These are phyloP conservation scores for Drosophila kuntzei DNA, from an alignment of 2,888 invertebrate species.

Conservation along the genomic window DNA sequence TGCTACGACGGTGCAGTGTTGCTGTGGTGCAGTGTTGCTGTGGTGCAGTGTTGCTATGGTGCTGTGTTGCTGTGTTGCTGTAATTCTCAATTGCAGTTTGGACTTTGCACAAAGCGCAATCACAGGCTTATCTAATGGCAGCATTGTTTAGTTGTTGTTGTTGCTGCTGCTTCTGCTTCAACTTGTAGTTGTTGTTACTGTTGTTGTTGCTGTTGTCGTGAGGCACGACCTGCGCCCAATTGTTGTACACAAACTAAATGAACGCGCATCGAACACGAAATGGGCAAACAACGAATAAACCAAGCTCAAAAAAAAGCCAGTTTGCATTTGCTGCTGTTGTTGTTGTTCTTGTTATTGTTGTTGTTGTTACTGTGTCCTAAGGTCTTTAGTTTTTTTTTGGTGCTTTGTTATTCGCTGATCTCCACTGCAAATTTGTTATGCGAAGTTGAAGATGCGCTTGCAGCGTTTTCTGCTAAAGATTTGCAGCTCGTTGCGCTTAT, in stretches of 20 bases:
- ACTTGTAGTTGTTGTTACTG: slow-evolving; percentile 3
- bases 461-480: slow-evolving; percentile 74
- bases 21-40: neutral
- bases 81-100: slow-evolving; percentile 23
- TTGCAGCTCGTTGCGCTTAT: slow-evolving; percentile 74
- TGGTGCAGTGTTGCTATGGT: slow-evolving; percentile 9
- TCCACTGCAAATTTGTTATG: slow-evolving; percentile 60
- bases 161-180: slow-evolving; percentile 18
- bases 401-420: slow-evolving; percentile 18
- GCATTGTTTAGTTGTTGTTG: slow-evolving; percentile 43
- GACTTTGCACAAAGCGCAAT: slow-evolving; percentile 52
- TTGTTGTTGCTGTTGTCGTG: slow-evolving; percentile 63
- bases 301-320: slow-evolving; percentile 26
- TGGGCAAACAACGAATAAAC: slow-evolving; percentile 42
- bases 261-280: slow-evolving; percentile 79
- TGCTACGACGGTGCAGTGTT: neutral
- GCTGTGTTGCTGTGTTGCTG: slow-evolving; percentile 12
- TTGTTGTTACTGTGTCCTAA: slow-evolving; percentile 33
- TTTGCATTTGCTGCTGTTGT: slow-evolving; percentile 20
- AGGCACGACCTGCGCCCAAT: slow-evolving; percentile 80
- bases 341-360: slow-evolving; percentile 14
- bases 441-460: slow-evolving; percentile 74
- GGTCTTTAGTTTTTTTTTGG: slow-evolving; percentile 36
- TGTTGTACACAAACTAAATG: slow-evolving; percentile 76
- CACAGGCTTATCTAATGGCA: slow-evolving; percentile 57